These are phyloP conservation scores for Druon quercuslanigerum DNA, from an alignment of 1,140 invertebrate genomes.

Conservation along the genomic window DNA sequence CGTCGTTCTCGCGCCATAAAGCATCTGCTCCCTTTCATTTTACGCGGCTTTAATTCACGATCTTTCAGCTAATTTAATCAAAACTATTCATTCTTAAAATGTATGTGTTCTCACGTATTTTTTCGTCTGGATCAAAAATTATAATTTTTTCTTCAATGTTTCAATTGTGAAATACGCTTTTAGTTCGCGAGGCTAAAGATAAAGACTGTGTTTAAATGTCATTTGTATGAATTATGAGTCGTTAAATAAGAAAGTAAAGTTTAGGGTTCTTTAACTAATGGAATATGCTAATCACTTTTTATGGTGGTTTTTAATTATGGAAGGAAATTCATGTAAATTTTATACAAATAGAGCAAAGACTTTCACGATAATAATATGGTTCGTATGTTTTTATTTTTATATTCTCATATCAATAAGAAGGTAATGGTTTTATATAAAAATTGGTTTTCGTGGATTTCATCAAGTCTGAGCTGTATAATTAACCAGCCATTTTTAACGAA, in stretches of 20 bases:
- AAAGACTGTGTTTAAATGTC: neutral
- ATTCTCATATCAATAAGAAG: no score
- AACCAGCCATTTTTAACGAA: no score
- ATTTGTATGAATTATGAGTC: neutral
- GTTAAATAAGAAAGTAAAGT: constrained; percentile 15
- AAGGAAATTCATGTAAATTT: neutral
- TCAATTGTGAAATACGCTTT: no score
- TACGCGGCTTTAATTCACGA: constrained; percentile 52
- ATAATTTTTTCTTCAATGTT: no score
- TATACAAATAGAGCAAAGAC: neutral
- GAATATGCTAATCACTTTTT: constrained; percentile 17
- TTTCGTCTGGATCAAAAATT: no score
- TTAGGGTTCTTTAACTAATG: neutral
- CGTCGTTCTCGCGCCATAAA: constrained; percentile 36
- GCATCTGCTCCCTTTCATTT: constrained; percentile 42
- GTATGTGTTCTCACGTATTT: neutral
- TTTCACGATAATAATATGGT: no score
- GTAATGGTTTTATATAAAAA: no score
- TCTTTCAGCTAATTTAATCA: neutral
- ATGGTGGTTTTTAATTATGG: neutral
- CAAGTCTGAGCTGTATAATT: no score
- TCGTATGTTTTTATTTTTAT: no score
- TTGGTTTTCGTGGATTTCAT: no score
- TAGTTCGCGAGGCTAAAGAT: no score
- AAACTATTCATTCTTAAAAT: neutral